Conservation (phyloP, 2,888 invertebrate genomes). For the Yponomeuta plumbellus region DNA sequence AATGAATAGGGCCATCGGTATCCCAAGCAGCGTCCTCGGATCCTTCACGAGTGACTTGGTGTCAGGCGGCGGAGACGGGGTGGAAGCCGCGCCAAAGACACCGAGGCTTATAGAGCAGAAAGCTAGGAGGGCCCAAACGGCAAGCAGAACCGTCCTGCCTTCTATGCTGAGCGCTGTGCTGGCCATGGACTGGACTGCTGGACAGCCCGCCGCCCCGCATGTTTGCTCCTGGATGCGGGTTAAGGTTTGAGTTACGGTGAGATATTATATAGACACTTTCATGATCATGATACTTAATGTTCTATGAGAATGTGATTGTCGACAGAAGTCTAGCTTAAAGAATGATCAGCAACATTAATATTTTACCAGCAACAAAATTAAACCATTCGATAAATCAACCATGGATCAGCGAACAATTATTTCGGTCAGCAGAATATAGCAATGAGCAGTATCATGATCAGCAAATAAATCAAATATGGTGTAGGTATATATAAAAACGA, state of each 20-base stretch:
- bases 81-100: slow-evolving; percentile 51
- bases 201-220: slow-evolving; percentile 62
- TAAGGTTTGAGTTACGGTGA: background rate
- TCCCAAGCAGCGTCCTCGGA: slow-evolving; percentile 80
- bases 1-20: slow-evolving; percentile 87
- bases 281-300: too few relatives aligned
- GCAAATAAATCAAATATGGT: too few relatives aligned
- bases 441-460: too few relatives aligned
- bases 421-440: too few relatives aligned
- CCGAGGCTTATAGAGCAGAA: slow-evolving; percentile 48
- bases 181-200: slow-evolving; percentile 48
- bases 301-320: too few relatives aligned
- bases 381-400: too few relatives aligned
- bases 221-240: slow-evolving; percentile 47
- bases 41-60: slow-evolving; percentile 69
- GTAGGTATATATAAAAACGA: too few relatives aligned
- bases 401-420: too few relatives aligned
- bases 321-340: too few relatives aligned
- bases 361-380: background rate
- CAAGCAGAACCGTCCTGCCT: slow-evolving; percentile 52
- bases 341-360: slow-evolving; percentile 13
- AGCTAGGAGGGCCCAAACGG: slow-evolving; percentile 53
- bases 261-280: background rate
- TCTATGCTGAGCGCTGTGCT: slow-evolving; percentile 51
- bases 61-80: slow-evolving; percentile 56